These are phyloP conservation scores for Mythimna albipuncta DNA, from an alignment of 2,888 invertebrate genomes.

Conservation along the genomic window DNA sequence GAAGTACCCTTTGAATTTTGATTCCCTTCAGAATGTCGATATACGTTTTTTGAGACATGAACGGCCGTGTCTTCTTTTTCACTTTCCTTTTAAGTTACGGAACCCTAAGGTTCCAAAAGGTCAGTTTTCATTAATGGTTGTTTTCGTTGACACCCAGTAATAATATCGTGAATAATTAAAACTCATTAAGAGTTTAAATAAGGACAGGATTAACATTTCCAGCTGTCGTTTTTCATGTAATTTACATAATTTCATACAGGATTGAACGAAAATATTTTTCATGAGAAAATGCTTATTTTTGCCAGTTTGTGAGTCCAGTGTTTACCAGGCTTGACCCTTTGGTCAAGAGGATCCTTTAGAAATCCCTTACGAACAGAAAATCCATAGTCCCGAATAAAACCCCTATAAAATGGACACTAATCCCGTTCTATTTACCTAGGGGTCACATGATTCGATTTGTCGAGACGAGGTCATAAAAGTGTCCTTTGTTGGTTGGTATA, in stretches of 20 bases:
- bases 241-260: constrained; percentile 30
- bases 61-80: too few relatives aligned
- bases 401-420: constrained; percentile 18
- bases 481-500: background rate
- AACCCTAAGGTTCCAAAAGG: background rate
- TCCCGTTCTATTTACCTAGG: constrained; percentile 26
- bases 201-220: constrained; percentile 20
- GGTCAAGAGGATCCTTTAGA: constrained; percentile 8
- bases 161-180: constrained; percentile 20
- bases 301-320: background rate
- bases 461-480: constrained; percentile 3
- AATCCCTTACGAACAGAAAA: constrained; percentile 39
- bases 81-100: too few relatives aligned
- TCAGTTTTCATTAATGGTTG: background rate
- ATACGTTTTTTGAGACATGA: too few relatives aligned
- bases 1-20: too few relatives aligned
- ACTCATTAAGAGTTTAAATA: constrained; percentile 5
- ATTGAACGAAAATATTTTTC: background rate
- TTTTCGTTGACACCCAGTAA: constrained; percentile 20
- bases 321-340: too few relatives aligned
- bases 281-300: constrained; percentile 28
- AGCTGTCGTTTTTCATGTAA: constrained; percentile 28
- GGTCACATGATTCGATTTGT: constrained; percentile 5
- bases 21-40: too few relatives aligned
- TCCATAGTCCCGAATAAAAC: constrained; percentile 24